Conservation (phyloP, 2,888 invertebrate genomes). For the Kuschelorhynchus macadamiae region DNA sequence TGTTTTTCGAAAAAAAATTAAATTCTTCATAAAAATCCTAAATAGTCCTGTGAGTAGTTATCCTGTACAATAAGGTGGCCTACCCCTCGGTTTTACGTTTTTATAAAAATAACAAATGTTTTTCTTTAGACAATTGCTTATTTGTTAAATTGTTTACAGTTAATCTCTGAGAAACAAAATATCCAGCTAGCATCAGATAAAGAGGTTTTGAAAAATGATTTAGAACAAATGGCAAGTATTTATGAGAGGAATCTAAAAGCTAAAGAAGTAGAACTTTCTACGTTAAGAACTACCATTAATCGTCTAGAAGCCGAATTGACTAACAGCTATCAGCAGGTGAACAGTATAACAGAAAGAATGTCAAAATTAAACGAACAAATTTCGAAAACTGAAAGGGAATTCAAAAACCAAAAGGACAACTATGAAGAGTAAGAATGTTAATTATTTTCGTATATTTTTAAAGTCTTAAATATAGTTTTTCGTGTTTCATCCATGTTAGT, state of each 20-base stretch:
- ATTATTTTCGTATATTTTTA: no score
- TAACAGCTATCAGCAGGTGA: constrained; percentile 60
- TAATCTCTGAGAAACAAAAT: constrained; percentile 73
- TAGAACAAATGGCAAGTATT: constrained; percentile 72
- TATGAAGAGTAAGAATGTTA: constrained; percentile 46
- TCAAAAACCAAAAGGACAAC: constrained; percentile 40
- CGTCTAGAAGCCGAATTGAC: constrained; percentile 67
- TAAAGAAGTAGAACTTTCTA: constrained; percentile 73
- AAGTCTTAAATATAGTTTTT: no score
- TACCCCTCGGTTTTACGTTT: no score
- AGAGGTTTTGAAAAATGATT: constrained; percentile 73
- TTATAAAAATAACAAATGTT: no score
- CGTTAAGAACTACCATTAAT: constrained; percentile 66
- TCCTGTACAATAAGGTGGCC: no score
- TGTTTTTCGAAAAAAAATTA: no score
- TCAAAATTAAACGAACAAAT: constrained; percentile 60
- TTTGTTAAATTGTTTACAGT: constrained; percentile 60
- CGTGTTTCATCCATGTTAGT: no score
- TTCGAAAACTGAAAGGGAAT: constrained; percentile 59
- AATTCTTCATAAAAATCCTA: no score
- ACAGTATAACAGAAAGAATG: constrained; percentile 60
- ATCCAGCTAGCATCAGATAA: constrained; percentile 73
- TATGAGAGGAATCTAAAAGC: constrained; percentile 73
- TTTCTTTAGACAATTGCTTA: not conserved
- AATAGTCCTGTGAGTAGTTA: no score